A percentile compares a stretch with the other conserved stretches of the same genome.
Evolutionary conservation across 2,888 invertebrate species (phyloP).

Genomic region (Spodoptera picta): DNA sequence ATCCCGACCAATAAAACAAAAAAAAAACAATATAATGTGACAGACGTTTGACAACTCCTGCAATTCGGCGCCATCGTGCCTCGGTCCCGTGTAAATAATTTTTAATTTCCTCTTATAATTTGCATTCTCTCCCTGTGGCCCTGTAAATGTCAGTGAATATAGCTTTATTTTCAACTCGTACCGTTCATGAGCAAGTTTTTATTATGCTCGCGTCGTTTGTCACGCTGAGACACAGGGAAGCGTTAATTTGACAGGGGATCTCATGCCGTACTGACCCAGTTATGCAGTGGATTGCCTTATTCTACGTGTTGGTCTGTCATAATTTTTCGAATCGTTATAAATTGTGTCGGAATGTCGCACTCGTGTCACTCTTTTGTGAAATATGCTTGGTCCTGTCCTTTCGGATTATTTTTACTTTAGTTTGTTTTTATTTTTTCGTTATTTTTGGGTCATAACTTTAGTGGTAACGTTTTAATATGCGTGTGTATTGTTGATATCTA

Average conservation of each 20-base stretch:
- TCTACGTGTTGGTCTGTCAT: constrained; percentile 69
- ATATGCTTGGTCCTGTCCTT: constrained; percentile 8
- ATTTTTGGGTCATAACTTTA: not conserved
- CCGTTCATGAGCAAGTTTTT: constrained; percentile 73
- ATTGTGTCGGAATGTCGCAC: constrained; percentile 49
- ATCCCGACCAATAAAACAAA: constrained; percentile 3
- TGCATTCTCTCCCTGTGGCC: constrained; percentile 55
- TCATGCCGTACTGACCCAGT: constrained; percentile 78
- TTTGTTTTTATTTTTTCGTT: not conserved
- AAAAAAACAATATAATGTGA: constrained; percentile 37
- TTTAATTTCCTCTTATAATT: constrained; percentile 57
- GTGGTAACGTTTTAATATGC: no score
- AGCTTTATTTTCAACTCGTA: constrained; percentile 65
- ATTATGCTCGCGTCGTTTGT: constrained; percentile 82
- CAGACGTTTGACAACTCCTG: constrained; percentile 30
- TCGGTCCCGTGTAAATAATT: constrained; percentile 49
- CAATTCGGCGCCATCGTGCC: constrained; percentile 31
- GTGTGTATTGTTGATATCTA: no score
- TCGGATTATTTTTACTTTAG: not conserved
- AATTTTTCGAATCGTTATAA: constrained; percentile 64
- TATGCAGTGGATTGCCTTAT: constrained; percentile 72
- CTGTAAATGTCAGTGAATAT: constrained; percentile 61
- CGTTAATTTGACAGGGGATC: constrained; percentile 88
- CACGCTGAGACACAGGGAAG: constrained; percentile 80
- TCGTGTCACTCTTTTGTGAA: constrained; percentile 24